These are phyloP conservation scores for Nomada goodeniana DNA, from an alignment of 2,888 invertebrate genomes.

Conservation along the genomic window DNA sequence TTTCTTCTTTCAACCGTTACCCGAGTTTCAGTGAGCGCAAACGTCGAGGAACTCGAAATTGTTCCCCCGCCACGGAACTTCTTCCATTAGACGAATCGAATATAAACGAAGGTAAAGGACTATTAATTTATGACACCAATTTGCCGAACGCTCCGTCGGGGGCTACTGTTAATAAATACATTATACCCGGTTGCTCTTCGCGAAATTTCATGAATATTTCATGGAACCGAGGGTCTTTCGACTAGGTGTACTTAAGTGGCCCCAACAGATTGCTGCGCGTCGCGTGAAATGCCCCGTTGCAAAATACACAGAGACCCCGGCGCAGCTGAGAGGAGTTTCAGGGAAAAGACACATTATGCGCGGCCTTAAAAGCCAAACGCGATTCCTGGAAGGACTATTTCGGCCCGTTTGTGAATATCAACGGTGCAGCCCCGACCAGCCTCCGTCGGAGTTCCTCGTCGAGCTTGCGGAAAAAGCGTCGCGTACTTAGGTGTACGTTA, in stretches of 20 bases:
- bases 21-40: constrained; percentile 42
- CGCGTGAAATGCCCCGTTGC: constrained; percentile 18
- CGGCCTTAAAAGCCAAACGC: constrained; percentile 47
- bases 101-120: background rate
- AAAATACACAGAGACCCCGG: constrained; percentile 19
- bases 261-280: constrained; percentile 20
- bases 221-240: constrained; percentile 25
- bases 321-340: constrained; percentile 37
- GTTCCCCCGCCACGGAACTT: no score
- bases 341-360: constrained; percentile 38
- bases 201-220: constrained; percentile 53
- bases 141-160: background rate
- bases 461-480: background rate
- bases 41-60: constrained; percentile 54
- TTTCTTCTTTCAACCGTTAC: constrained; percentile 27
- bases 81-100: background rate
- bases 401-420: constrained; percentile 71
- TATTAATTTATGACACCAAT: background rate
- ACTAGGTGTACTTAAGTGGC: constrained; percentile 34
- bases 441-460: constrained; percentile 19
- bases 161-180: constrained; percentile 6
- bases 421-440: constrained; percentile 56
- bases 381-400: constrained; percentile 73
- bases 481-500: no score
- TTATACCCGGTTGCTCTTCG: background rate